phyloP scores from a whole-genome alignment of 2,888 invertebrate genomes.

The Drosophila nigricruria region DNA sequence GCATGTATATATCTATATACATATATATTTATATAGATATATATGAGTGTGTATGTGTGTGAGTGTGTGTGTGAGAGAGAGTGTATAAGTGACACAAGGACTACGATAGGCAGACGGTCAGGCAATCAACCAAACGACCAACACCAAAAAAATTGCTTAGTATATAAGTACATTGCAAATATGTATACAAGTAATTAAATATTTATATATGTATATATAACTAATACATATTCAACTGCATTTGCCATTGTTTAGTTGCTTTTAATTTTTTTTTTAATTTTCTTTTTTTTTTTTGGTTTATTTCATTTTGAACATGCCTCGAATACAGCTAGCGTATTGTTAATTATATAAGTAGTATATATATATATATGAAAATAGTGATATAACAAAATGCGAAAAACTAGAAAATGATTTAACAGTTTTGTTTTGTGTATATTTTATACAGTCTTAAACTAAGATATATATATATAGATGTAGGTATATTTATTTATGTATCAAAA shows the following conservation, averaged over 20 bases:
- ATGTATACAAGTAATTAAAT: constrained; percentile 30
- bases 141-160: constrained; percentile 67
- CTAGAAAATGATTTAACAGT: constrained; percentile 46
- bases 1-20: constrained; percentile 20
- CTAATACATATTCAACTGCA: constrained; percentile 42
- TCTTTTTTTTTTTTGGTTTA: constrained; percentile 9
- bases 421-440: constrained; percentile 23
- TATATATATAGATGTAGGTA: constrained; percentile 20
- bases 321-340: constrained; percentile 60
- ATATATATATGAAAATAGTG: constrained; percentile 34
- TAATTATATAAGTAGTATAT: constrained; percentile 37
- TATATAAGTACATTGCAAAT: constrained; percentile 36
- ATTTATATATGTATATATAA: constrained; percentile 1
- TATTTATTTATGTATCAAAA: constrained; percentile 30
- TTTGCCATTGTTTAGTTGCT: constrained; percentile 64
- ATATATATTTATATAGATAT: constrained; percentile 6
- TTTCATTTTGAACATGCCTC: constrained; percentile 62
- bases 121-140: constrained; percentile 68
- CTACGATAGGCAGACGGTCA: constrained; percentile 61
- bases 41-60: constrained; percentile 14
- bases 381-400: constrained; percentile 59
- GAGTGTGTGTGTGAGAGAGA: constrained; percentile 9
- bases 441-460: constrained; percentile 48
- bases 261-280: constrained; percentile 12
- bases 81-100: constrained; percentile 38